Evolutionary conservation across 37 sponge, comb jelly and placozoan species (phyloP).

Genomic region (Tethya wilhelma): DNA sequence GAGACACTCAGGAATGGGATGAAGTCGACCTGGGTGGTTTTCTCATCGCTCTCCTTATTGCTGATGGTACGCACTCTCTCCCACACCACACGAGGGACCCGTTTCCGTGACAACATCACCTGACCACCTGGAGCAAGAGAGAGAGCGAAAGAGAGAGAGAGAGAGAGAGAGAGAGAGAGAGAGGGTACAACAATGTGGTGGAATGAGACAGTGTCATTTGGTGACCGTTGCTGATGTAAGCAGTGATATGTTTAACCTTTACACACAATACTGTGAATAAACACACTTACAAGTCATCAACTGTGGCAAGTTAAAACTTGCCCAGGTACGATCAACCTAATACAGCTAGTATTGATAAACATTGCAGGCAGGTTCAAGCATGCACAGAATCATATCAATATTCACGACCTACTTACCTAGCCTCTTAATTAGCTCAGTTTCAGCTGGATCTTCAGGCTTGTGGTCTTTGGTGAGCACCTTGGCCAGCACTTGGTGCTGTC

Average conservation of each 20-base stretch:
- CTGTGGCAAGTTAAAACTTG: no score
- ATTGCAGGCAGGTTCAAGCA: no score
- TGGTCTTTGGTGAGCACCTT: constrained; percentile 84
- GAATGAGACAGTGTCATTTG: no score
- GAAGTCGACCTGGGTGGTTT: constrained; percentile 41
- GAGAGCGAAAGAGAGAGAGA: no score
- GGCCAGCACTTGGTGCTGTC: constrained; percentile 54
- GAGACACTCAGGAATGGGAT: constrained; percentile 95
- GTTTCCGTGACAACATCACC: constrained; percentile 60
- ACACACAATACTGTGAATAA: no score
- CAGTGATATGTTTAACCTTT: no score
- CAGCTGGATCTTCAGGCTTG: constrained; percentile 88
- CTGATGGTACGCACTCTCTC: constrained; percentile 41
- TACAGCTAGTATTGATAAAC: no score
- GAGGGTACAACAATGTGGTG: no score
- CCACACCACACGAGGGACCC: constrained; percentile 92
- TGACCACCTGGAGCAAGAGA: constrained; percentile 55
- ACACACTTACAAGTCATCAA: no score
- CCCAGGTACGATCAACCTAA: no score
- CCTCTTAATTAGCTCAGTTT: constrained; percentile 64
- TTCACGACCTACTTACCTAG: constrained; percentile 33
- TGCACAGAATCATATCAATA: background rate
- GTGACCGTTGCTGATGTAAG: no score
- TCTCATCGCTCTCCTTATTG: background rate
- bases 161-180: background rate